A percentile compares a stretch with the other conserved stretches of the same genome.
These are phyloP conservation scores for Phyllotis vaccarum DNA, from an alignment of 2,797 vertebrate species.

Conservation along the genomic window DNA sequence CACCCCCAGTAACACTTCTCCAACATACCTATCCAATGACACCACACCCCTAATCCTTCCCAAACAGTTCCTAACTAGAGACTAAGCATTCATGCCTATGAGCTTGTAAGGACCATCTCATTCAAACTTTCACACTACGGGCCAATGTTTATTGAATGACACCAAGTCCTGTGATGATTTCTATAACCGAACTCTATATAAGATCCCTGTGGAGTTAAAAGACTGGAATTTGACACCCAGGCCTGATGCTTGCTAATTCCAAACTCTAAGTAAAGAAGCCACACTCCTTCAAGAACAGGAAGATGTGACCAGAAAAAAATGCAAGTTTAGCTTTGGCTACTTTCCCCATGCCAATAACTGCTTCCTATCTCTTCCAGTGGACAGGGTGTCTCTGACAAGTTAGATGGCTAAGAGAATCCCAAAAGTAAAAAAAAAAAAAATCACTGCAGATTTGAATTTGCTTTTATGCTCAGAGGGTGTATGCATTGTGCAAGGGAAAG, in stretches of 20 bases:
- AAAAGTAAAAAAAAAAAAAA: not conserved
- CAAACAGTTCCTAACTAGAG: not conserved
- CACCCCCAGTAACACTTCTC: not conserved
- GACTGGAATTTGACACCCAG: not conserved
- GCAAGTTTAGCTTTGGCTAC: not conserved
- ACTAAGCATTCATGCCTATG: too few relatives aligned
- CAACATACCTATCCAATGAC: not conserved
- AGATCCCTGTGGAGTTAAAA: not conserved
- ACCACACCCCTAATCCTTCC: not conserved
- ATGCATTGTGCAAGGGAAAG: not conserved
- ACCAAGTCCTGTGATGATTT: rapidly evolving
- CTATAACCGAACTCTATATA: rapidly evolving
- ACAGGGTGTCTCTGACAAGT: rapidly evolving
- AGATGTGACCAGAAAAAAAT: not conserved
- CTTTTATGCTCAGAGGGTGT: not conserved
- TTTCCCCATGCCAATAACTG: rapidly evolving
- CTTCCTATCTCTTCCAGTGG: not conserved
- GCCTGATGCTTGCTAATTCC: not conserved
- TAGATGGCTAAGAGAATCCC: not conserved
- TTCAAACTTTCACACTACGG: too few relatives aligned
- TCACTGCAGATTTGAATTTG: not conserved
- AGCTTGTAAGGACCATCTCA: too few relatives aligned
- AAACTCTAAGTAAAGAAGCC: not conserved
- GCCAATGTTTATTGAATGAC: not conserved
- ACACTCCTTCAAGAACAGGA: not conserved